Evolutionary conservation across 2,113 vertebrate genomes (phyloP).

Genomic region (Saguinus midas): DNA sequence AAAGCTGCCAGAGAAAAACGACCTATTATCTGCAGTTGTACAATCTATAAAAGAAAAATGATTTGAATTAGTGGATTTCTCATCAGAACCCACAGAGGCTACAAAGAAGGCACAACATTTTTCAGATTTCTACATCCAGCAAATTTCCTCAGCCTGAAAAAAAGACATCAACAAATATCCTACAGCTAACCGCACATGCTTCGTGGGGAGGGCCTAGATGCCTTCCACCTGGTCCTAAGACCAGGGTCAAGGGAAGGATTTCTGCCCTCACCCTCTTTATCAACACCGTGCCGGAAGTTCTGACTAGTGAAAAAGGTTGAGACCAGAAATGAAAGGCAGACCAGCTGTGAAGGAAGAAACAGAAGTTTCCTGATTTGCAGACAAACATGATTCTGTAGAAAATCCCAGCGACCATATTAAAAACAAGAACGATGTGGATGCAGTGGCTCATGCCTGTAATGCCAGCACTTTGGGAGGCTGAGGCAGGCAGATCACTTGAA

Average conservation of each 20-base stretch:
- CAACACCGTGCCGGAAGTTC: not conserved
- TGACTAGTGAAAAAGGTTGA: not conserved
- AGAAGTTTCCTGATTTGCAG: too few relatives aligned
- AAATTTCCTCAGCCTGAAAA: not conserved
- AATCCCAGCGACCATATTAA: too few relatives aligned
- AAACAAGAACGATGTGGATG: too few relatives aligned
- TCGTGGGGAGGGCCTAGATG: not conserved
- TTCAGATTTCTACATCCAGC: not conserved
- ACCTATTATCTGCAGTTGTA: not conserved
- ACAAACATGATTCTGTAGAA: too few relatives aligned
- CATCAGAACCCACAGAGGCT: not conserved
- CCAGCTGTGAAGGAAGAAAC: not conserved
- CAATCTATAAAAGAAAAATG: not conserved
- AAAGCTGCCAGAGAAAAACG: not conserved
- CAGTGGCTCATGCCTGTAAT: too few relatives aligned
- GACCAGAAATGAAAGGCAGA: not conserved
- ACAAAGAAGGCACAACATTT: not conserved
- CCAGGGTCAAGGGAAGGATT: too few relatives aligned
- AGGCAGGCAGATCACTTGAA: too few relatives aligned
- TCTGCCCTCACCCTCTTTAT: too few relatives aligned
- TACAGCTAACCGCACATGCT: not conserved
- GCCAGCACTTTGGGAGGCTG: too few relatives aligned
- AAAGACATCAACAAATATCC: not conserved
- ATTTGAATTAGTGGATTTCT: not conserved
- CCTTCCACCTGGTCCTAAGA: too few relatives aligned